A percentile compares a stretch with the other conserved stretches of the same genome.
Evolutionary conservation across 2,113 vertebrate species (phyloP).

Genomic region (Urocolius indicus): DNA sequence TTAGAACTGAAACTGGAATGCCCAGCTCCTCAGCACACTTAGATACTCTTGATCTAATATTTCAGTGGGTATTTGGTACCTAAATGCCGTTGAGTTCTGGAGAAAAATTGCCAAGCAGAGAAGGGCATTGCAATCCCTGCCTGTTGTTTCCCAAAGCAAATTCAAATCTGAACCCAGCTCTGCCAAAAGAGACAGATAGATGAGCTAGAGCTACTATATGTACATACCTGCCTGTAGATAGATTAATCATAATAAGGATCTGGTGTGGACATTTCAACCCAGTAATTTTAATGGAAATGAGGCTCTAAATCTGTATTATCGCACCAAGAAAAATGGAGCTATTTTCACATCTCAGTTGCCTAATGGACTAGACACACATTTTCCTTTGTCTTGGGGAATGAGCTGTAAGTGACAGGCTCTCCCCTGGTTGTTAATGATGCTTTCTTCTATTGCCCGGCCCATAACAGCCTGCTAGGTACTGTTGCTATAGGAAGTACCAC

Average conservation of each 20-base stretch:
- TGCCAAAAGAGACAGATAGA: slow-evolving; percentile 35
- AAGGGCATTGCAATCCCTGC: not conserved
- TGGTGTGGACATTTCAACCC: slow-evolving; percentile 59
- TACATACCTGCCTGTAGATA: slow-evolving; percentile 46
- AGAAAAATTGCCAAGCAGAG: not conserved
- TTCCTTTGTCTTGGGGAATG: slow-evolving; percentile 67
- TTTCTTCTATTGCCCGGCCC: slow-evolving; percentile 29
- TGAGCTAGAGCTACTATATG: slow-evolving; percentile 19
- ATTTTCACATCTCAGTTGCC: slow-evolving; percentile 73
- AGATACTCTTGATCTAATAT: not conserved
- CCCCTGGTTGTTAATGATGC: slow-evolving; percentile 34
- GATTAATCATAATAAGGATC: slow-evolving; percentile 71
- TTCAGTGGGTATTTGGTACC: not conserved
- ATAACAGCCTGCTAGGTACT: not conserved
- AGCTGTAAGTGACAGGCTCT: slow-evolving; percentile 61
- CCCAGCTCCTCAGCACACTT: not conserved
- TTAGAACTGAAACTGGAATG: not conserved
- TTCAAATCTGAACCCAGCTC: not conserved
- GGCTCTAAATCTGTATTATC: slow-evolving; percentile 69
- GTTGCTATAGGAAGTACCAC: not conserved
- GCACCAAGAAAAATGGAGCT: slow-evolving; percentile 69
- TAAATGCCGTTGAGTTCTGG: not conserved
- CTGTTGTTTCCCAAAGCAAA: not conserved
- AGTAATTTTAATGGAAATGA: slow-evolving; percentile 77
- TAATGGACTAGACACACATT: slow-evolving; percentile 70